A percentile compares a stretch with the other conserved stretches of the same genome.
Conservation (phyloP, 2,797 vertebrate genomes). For the Melanotaenia nigrans region DNA sequence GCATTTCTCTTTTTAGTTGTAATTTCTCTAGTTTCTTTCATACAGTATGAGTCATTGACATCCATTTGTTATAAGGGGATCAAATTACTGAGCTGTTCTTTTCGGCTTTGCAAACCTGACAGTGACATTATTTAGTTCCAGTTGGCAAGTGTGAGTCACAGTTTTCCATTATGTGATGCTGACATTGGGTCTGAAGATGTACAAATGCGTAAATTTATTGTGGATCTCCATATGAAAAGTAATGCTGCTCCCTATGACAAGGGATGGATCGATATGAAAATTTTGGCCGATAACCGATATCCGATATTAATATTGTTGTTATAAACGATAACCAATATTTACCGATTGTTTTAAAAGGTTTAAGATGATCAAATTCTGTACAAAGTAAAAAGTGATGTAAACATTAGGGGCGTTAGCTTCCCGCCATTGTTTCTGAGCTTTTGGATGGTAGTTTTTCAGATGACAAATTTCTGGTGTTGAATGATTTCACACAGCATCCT, state of each 20-base stretch:
- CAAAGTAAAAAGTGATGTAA: too few species aligned
- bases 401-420: too few species aligned
- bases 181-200: not conserved
- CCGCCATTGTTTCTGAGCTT: too few species aligned
- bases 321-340: too few species aligned
- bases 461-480: too few species aligned
- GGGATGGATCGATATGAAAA: too few species aligned
- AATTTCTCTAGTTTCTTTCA: not conserved
- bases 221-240: not conserved
- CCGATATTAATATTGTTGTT: too few species aligned
- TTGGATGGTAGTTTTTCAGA: too few species aligned
- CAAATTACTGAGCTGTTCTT: not conserved
- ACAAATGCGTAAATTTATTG: not conserved
- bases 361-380: too few species aligned
- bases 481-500: too few species aligned
- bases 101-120: not conserved
- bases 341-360: too few species aligned
- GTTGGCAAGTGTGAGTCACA: not conserved
- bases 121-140: not conserved
- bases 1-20: constrained; percentile 6
- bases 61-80: not conserved
- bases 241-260: not conserved
- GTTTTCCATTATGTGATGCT: not conserved
- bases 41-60: not conserved
- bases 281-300: too few species aligned